phyloP scores from a whole-genome alignment of 2,113 vertebrate genomes.

The Enhydra lutris region DNA sequence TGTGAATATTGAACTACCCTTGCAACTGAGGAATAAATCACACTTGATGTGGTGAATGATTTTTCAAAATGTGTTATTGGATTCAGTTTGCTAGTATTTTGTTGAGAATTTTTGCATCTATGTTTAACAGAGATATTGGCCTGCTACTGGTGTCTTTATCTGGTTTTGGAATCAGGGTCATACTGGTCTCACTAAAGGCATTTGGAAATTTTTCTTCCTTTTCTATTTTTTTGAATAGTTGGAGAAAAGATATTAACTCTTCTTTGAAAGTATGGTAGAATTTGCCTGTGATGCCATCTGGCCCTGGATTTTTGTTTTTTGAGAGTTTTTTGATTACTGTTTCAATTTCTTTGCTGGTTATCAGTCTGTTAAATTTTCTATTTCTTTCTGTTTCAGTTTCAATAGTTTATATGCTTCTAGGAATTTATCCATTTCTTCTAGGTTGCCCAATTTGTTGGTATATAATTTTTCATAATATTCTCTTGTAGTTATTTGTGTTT shows the following conservation, averaged over 20 bases:
- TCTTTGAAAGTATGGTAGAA: neutral
- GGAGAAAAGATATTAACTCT: neutral
- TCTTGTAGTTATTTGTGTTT: neutral
- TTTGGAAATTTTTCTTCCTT: neutral
- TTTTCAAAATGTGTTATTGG: neutral
- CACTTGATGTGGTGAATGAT: neutral
- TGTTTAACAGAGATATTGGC: neutral
- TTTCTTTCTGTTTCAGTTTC: neutral
- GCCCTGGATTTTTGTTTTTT: neutral
- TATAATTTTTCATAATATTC: neutral
- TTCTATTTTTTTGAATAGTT: neutral
- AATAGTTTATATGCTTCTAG: neutral
- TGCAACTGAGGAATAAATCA: neutral
- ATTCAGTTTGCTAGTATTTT: neutral
- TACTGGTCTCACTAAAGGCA: neutral
- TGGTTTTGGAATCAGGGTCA: too few species aligned
- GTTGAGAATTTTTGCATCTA: neutral
- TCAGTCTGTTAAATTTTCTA: neutral
- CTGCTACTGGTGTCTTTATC: too few species aligned
- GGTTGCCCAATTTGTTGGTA: neutral
- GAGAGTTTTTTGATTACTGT: neutral
- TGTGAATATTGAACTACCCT: neutral
- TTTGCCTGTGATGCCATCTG: neutral
- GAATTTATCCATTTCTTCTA: neutral
- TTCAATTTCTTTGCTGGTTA: neutral